Evolutionary conservation across 2,888 invertebrate genomes (phyloP), one percentile per base, ranked within the genome.

Genomic region (Petrolisthes cinctipes): DNA sequence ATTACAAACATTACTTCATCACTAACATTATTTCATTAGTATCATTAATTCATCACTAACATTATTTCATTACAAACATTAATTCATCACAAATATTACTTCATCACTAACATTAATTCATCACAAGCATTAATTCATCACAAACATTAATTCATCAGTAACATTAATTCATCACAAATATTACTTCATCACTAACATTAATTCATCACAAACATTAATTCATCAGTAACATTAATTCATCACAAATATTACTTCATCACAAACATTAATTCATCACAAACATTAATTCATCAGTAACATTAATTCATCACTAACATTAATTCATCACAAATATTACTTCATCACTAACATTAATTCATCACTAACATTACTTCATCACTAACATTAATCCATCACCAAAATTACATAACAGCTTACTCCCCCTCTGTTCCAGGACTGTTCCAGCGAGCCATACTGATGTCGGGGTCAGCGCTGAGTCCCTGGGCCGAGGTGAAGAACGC

Each of bases 401-500:
- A 37, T 37, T 37, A 37, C 14, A 14, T 37, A 37, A 37, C 37
- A 37, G 37, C 37, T 20, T 73, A 2, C 14, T 51, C 71, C 14
- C 9, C 66, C 23, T 54, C 20, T 17, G 7, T 75, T 51, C n/a
- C 83, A 92, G 92, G 92, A 53, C 88, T 92, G 68, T 92, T 92
- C 89, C 92, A 92, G 23, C 91, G 92, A 82, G 92, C 91, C 23
- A 91, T 92, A 78, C 91, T 92, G 85, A 92, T 92, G 91, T 92
- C 92, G 81, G 92, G 92, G 1, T 92, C 92, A 5, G 92, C 92
- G 5, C 86, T 92, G 51, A 92, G 91, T 83, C 92, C 92, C 9
- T 92, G 92, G 92, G 97, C 97, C 0, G 94, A 97, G 83, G 96
- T 97, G 0, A 96, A 97, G 23, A 92, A 93, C 79, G 92, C 93